These are phyloP conservation scores for Thera britannica DNA, from an alignment of 2,888 invertebrate species.

Conservation along the genomic window DNA sequence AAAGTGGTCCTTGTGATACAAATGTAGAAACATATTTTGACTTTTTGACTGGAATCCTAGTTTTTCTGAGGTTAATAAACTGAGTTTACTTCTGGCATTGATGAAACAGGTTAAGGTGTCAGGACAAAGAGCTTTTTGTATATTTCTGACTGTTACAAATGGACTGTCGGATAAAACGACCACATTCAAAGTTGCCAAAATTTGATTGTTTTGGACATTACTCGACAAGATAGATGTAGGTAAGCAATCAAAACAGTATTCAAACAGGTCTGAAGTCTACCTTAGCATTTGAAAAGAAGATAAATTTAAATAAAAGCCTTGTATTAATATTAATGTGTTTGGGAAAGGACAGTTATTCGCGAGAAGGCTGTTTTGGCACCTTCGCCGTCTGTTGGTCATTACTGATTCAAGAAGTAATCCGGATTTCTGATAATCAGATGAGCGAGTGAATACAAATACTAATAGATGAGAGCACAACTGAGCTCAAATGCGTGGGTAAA, in stretches of 20 bases:
- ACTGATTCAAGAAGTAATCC: constrained; percentile 31
- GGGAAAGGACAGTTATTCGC: constrained; percentile 36
- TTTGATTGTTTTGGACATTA: constrained; percentile 14
- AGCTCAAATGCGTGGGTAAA: constrained; percentile 11
- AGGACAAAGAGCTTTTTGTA: neutral
- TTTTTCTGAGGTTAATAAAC: neutral
- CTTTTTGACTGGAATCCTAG: neutral
- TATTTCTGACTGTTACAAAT: constrained; percentile 15
- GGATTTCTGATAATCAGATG: constrained; percentile 32
- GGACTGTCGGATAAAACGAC: neutral
- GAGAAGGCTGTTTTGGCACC: constrained; percentile 40
- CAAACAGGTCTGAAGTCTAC: constrained; percentile 14
- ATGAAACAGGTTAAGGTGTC: neutral
- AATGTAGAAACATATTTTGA: too few species aligned
- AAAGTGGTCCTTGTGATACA: too few species aligned
- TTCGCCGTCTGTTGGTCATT: constrained; percentile 21
- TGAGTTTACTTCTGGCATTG: neutral
- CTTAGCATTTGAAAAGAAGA: neutral
- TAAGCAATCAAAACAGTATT: constrained; percentile 11
- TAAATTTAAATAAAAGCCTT: constrained; percentile 23
- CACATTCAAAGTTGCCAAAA: constrained; percentile 10
- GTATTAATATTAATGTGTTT: constrained; percentile 27
- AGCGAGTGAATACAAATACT: constrained; percentile 38
- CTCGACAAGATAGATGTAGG: constrained; percentile 24
- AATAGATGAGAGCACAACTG: constrained; percentile 18